Base-by-base conservation (phyloP, 2,113 vertebrate species). In the Chlorocebus sabaeus region DNA sequence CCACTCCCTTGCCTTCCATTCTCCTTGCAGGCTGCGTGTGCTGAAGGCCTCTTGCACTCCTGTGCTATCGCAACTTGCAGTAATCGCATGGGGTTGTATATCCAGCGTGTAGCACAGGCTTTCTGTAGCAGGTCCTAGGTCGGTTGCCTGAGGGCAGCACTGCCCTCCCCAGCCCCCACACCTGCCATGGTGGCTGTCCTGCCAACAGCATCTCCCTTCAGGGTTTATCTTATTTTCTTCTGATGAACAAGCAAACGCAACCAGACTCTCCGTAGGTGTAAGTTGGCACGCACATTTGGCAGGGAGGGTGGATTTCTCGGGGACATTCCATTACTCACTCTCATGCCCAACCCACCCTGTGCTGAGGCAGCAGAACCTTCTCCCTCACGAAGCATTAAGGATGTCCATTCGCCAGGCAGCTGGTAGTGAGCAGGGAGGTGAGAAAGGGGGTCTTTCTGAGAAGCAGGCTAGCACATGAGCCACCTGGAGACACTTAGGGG, bases 161-260 rank as follows among this genome's bases (percentile, higher is more conserved):
- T 4, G 1, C 38, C 8, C 25, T 35, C 5, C 25, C n/a, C 8
- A 27, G 45, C 3, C 38, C 73, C 32, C 1, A 8, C 0, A 0
- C 3, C 32, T 72, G 75, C 73, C 40, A 14, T 30, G 0, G 0
- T 3, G 50, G 75, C 18, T 30, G 55, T 12, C 57, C 30, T 20
- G 35, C 85, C 55, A 68, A 27, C 52, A 23, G 17, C 3, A 6
- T 55, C 72, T 52, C 30, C 64, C 68, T 89, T 89, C 68, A 2
- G 0, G 4, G 25, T n/a, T 40, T 30, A 50, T 57, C 84, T 45
- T 79, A 35, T 57, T 82, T 82, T 72, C 61, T 82, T 87, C 75
- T 48, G 45, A 75, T 25, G 84, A 72, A 18, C 68, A 70, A 52
- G 64, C 64, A 50, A 35, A 93, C 43, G 83, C 79, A 85, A 16